Base-by-base conservation (phyloP, 1,140 invertebrate species). In the Scylla paramamosain region DNA sequence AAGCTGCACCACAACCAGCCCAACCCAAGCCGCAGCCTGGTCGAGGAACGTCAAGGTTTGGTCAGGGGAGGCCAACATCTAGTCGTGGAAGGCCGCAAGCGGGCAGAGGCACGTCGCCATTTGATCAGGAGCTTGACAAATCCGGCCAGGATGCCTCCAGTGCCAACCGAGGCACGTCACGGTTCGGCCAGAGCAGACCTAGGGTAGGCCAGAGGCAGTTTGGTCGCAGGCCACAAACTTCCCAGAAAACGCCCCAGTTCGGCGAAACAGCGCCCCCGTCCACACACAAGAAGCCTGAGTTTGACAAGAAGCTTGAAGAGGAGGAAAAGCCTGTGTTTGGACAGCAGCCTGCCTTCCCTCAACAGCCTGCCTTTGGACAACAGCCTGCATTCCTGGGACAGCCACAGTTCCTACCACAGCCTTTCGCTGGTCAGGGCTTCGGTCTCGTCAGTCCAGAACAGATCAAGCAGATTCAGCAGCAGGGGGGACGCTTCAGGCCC, bases 371-470 rank as follows among this genome's bases (percentile, higher is more conserved):
- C 95, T 32, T 77, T 87, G 29, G 84, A 88, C 82, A 84, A 25
- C 87, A 87, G 48, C 83, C 83, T 77, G 25, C n/a, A 25, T 77
- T 77, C 67, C n/a, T 77, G 25, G 67, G 20, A 28, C 90, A 83
- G 88, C 87, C 77, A 45, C 92, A 52, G n/a, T 91, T 95, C 87
- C 83, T 89, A 25, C 59, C 46, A 12, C 95, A 96, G 32, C 95
- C 93, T 25, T 16, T 86, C 16, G 39, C 39, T 39, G 77, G 52
- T 48, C 91, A 93, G 20, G 52, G 82, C 20, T 88, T 91, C 67
- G 88, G 94, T 52, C 29, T 39, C 93, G 29, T 8, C 77, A 92
- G 48, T 2, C 89, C 52, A 83, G 93, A 95, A 77, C 95, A 91
- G 88, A 48, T 67, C 32, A 59, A 95, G 77, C 88, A 91, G 82